Evolutionary conservation across 2,888 invertebrate genomes (phyloP).

Genomic region (Sminthurides aquaticus): DNA sequence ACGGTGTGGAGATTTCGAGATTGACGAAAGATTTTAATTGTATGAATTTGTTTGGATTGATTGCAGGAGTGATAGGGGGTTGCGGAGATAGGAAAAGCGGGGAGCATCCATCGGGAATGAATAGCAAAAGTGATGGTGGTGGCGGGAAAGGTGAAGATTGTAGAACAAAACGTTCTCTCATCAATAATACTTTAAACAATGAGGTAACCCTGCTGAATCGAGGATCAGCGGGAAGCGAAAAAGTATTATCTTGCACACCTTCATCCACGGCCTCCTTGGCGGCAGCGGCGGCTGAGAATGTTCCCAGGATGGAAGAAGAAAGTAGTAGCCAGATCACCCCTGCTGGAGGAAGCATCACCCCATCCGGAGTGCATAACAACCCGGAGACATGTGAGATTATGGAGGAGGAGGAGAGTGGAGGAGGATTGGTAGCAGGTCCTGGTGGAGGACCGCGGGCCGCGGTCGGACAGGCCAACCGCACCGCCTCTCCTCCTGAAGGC

Average conservation of each 20-base stretch:
- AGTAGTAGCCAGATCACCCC: background rate
- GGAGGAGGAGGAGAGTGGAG: background rate
- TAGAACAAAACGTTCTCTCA: slow-evolving; percentile 6
- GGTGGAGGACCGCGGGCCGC: too few relatives aligned
- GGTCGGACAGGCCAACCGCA: too few relatives aligned
- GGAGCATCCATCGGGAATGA: background rate
- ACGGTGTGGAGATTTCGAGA: background rate
- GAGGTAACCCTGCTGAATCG: slow-evolving; percentile 12
- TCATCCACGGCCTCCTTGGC: background rate
- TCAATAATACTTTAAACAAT: slow-evolving; percentile 18
- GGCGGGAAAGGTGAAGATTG: too few relatives aligned
- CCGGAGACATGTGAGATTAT: background rate
- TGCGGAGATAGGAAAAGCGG: slow-evolving; percentile 5
- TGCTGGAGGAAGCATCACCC: background rate
- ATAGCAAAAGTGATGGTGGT: background rate
- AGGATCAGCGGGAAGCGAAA: slow-evolving; percentile 3
- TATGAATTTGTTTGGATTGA: background rate
- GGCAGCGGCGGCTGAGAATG: too few relatives aligned
- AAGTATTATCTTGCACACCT: background rate
- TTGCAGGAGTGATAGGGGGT: slow-evolving; percentile 1
- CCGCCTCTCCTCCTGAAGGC: slow-evolving; percentile 53
- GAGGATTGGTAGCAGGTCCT: too few relatives aligned
- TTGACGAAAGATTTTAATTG: background rate
- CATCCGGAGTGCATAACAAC: background rate
- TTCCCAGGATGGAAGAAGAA: slow-evolving; percentile 10